phyloP scores from a whole-genome alignment of 2,888 invertebrate species.

The Drosophila testacea region DNA sequence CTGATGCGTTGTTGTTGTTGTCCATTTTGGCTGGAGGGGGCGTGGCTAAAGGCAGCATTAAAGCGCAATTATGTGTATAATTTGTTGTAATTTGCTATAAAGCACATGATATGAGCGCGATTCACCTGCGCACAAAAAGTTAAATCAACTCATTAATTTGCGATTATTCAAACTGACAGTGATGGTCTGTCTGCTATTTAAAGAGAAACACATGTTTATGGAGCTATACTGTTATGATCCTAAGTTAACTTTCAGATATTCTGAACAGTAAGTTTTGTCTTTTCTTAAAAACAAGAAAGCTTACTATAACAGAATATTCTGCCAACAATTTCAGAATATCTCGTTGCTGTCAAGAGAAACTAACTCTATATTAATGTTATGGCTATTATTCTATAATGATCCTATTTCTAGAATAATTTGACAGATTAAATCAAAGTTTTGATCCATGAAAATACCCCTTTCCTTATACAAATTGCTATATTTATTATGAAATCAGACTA shows the following conservation, averaged over 20 bases:
- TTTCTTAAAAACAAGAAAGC: too few relatives aligned
- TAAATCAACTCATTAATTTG: conserved; percentile 72
- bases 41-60: conserved; percentile 60
- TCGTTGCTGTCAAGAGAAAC: too few relatives aligned
- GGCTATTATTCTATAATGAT: too few relatives aligned
- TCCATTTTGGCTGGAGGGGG: conserved; percentile 28
- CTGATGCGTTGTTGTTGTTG: conserved; percentile 53
- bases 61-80: conserved; percentile 77
- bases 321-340: too few relatives aligned
- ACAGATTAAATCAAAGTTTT: too few relatives aligned
- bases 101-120: conserved; percentile 60
- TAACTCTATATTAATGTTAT: background rate
- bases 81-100: conserved; percentile 76
- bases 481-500: background rate
- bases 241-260: background rate
- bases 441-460: too few relatives aligned
- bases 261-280: background rate
- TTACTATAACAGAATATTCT: too few relatives aligned
- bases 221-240: background rate
- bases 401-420: too few relatives aligned
- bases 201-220: background rate
- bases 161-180: conserved; percentile 48
- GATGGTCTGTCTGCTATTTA: background rate
- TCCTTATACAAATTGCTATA: too few relatives aligned
- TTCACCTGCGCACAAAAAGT: conserved; percentile 65